Conservation (phyloP, 1,140 invertebrate species). For the Halotydeus destructor region DNA sequence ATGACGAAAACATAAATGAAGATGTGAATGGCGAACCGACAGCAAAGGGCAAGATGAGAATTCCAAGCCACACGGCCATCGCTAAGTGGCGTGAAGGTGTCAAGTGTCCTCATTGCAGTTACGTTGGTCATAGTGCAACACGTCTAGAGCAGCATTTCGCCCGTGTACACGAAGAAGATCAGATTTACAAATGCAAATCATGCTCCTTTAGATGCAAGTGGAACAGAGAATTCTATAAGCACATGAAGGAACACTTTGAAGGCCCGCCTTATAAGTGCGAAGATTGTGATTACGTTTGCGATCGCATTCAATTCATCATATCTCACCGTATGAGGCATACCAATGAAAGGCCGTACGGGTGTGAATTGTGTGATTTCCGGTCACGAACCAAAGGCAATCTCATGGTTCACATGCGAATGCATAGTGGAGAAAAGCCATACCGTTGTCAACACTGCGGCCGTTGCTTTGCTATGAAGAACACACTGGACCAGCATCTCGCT, state of each 20-base stretch:
- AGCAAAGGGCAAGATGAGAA: neutral
- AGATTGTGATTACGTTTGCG: slow-evolving; percentile 32
- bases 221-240: slow-evolving; percentile 38
- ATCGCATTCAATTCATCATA: slow-evolving; percentile 32
- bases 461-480: slow-evolving; percentile 33
- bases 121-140: slow-evolving; percentile 27
- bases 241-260: slow-evolving; percentile 39
- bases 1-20: too few species aligned
- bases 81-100: slow-evolving; percentile 21
- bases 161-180: slow-evolving; percentile 31
- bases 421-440: slow-evolving; percentile 25
- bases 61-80: neutral
- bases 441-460: slow-evolving; percentile 29
- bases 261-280: slow-evolving; percentile 42
- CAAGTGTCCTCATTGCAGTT: slow-evolving; percentile 32
- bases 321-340: slow-evolving; percentile 32
- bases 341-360: slow-evolving; percentile 31
- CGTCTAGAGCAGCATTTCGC: slow-evolving; percentile 31
- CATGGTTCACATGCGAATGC: slow-evolving; percentile 26
- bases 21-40: too few species aligned
- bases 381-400: slow-evolving; percentile 30
- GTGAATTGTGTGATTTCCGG: slow-evolving; percentile 26
- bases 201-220: slow-evolving; percentile 40
- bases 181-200: slow-evolving; percentile 37
- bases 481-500: slow-evolving; percentile 34